Conservation (phyloP, 2,113 vertebrate genomes). For the Rhabdornis inornatus region DNA sequence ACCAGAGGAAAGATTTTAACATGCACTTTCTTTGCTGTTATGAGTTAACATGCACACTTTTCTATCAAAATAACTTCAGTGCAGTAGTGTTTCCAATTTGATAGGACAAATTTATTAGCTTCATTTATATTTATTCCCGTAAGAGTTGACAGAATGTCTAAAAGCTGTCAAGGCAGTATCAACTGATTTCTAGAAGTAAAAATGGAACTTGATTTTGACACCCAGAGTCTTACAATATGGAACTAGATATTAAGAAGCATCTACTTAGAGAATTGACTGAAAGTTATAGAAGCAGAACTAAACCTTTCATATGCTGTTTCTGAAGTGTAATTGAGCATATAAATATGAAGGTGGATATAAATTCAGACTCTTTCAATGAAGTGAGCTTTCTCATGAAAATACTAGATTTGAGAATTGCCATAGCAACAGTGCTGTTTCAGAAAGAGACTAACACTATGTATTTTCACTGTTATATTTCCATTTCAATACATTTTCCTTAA, state of each 20-base stretch:
- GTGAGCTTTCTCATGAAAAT: slow-evolving; percentile 12
- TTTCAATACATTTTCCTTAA: not conserved
- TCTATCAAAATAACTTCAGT: not conserved
- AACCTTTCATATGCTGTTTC: slow-evolving; percentile 36
- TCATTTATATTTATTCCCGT: not conserved
- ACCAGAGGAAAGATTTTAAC: not conserved
- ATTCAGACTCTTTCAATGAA: slow-evolving; percentile 6
- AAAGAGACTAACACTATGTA: not conserved
- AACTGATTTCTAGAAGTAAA: not conserved
- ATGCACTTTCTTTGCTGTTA: not conserved
- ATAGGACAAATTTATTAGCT: not conserved
- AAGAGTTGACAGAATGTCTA: not conserved
- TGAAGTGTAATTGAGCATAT: slow-evolving; percentile 40
- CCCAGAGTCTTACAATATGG: not conserved
- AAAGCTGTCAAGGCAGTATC: not conserved
- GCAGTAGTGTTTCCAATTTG: not conserved
- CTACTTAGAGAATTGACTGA: not conserved
- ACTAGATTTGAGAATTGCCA: slow-evolving; percentile 23
- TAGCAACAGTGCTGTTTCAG: slow-evolving; percentile 18
- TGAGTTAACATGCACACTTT: not conserved
- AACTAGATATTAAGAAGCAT: slow-evolving; percentile 25
- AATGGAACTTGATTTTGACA: slow-evolving; percentile 14
- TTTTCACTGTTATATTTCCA: not conserved
- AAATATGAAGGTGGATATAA: slow-evolving; percentile 37
- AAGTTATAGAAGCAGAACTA: slow-evolving; percentile 16